Conservation (phyloP, 2,797 vertebrate genomes). For the Babyrousa celebensis region DNA sequence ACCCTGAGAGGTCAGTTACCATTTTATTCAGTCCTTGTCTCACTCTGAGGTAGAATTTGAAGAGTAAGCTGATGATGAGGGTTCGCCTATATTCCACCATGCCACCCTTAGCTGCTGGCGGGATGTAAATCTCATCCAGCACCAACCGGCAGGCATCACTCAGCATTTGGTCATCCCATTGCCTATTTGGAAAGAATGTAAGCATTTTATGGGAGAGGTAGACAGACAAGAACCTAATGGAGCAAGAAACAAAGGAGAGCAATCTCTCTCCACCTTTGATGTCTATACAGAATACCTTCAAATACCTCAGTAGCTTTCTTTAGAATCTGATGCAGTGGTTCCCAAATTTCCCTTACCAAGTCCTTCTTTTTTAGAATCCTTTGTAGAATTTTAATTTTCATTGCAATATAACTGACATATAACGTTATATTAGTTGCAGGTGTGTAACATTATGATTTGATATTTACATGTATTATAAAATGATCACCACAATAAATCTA, state of each 20-base stretch:
- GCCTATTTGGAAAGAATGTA: conserved; percentile 83
- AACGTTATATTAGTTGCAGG: background rate
- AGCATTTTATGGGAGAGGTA: background rate
- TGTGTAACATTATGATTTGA: background rate
- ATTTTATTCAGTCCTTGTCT: conserved; percentile 89
- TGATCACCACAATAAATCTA: background rate
- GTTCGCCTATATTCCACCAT: conserved; percentile 92
- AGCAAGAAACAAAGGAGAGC: background rate
- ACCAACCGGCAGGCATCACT: conserved; percentile 90
- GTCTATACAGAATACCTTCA: background rate
- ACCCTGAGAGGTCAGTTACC: conserved; percentile 85
- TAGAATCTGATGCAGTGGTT: background rate
- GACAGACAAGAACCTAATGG: background rate
- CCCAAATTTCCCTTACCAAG: background rate
- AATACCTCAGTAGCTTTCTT: background rate
- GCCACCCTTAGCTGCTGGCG: conserved; percentile 89
- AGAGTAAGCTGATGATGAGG: conserved; percentile 93
- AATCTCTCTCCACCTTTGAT: background rate
- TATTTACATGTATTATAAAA: background rate
- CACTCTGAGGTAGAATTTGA: conserved; percentile 94
- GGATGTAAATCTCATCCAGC: conserved; percentile 92
- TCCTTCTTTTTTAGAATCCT: background rate
- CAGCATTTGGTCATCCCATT: conserved; percentile 92
- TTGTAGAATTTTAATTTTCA: background rate
- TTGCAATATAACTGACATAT: background rate